These are phyloP conservation scores for Cistogaster globosa DNA, from an alignment of 2,888 invertebrate species.

Conservation along the genomic window DNA sequence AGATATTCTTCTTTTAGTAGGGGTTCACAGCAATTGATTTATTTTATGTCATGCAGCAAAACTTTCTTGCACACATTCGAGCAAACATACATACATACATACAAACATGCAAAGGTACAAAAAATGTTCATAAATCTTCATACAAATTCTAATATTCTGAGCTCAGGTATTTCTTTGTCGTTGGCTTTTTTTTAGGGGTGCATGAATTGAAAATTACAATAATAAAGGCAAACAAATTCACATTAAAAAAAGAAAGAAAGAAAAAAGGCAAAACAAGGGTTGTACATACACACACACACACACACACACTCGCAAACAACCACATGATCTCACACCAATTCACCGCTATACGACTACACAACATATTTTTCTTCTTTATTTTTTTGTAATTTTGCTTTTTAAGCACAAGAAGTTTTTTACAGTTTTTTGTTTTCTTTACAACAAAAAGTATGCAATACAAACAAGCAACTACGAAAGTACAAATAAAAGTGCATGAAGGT, in stretches of 20 bases:
- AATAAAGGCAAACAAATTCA: slow-evolving; percentile 49
- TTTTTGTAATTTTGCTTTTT: neutral
- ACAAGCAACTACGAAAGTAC: slow-evolving; percentile 2
- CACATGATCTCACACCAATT: slow-evolving; percentile 25
- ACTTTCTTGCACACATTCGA: slow-evolving; percentile 19
- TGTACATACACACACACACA: slow-evolving; percentile 23
- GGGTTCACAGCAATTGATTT: slow-evolving; percentile 62
- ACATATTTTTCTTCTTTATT: neutral
- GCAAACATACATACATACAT: neutral
- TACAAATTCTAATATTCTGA: slow-evolving; percentile 51
- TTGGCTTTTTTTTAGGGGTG: slow-evolving; percentile 46
- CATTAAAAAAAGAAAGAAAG: slow-evolving; percentile 31
- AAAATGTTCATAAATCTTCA: neutral
- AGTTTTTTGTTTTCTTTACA: slow-evolving; percentile 37
- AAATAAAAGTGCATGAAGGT: neutral
- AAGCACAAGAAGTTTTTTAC: slow-evolving; percentile 39
- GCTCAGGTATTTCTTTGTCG: slow-evolving; percentile 63
- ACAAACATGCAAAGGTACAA: neutral
- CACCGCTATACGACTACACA: slow-evolving; percentile 7
- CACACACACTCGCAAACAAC: no score
- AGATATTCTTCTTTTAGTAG: slow-evolving; percentile 26
- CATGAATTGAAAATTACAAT: slow-evolving; percentile 31
- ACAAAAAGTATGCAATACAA: slow-evolving; percentile 51
- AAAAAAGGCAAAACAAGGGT: slow-evolving; percentile 64
- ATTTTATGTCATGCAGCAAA: slow-evolving; percentile 56